These are phyloP conservation scores for Hylia prasina DNA, from an alignment of 2,113 vertebrate species.

Conservation along the genomic window DNA sequence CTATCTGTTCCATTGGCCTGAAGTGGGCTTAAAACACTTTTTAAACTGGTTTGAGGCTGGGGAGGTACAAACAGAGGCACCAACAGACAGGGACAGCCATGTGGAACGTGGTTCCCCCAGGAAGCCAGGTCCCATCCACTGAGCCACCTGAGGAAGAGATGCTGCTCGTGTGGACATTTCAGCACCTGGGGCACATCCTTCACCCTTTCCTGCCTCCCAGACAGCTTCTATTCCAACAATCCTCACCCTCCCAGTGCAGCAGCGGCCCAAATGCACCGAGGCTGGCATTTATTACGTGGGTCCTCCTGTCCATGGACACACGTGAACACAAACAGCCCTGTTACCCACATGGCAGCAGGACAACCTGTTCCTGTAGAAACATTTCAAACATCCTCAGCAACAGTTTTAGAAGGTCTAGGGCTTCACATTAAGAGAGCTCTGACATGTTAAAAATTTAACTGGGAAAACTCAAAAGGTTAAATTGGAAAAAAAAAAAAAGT, in stretches of 20 bases:
- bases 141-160: neutral
- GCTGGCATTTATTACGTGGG: neutral
- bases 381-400: neutral
- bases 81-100: neutral
- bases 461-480: neutral
- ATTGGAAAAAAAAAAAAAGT: neutral
- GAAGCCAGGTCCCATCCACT: neutral
- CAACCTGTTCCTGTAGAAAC: neutral
- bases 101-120: rapidly evolving
- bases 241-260: neutral
- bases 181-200: neutral
- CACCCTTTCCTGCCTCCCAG: neutral
- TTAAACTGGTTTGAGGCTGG: neutral
- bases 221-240: neutral
- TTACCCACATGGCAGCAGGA: neutral
- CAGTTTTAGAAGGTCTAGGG: neutral
- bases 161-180: neutral
- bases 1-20: neutral
- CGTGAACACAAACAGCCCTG: neutral
- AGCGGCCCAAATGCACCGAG: neutral
- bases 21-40: neutral
- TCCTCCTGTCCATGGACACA: neutral
- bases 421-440: neutral
- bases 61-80: neutral
- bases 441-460: neutral